Evolutionary conservation across 2,797 vertebrate species (phyloP).

Genomic region (Scarus forsteni): DNA sequence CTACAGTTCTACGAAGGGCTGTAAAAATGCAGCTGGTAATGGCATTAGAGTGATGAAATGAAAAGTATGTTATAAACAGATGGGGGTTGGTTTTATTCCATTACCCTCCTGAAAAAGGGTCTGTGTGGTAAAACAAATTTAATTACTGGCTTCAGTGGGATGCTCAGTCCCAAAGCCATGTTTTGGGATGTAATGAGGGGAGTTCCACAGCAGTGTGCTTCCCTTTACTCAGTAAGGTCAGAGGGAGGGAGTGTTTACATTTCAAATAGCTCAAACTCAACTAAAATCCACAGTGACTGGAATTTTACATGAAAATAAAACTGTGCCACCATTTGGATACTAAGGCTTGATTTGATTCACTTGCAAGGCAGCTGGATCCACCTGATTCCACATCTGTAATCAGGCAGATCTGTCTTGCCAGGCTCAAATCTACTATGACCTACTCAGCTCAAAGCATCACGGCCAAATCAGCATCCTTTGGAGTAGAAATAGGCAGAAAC

Average conservation of each 20-base stretch:
- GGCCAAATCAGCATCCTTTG: too few relatives aligned
- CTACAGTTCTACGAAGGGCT: neutral
- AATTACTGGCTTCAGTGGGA: slow-evolving; percentile 36
- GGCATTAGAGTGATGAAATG: slow-evolving; percentile 7
- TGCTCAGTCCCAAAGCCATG: slow-evolving; percentile 21
- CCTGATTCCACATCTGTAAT: too few relatives aligned
- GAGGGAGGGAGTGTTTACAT: neutral
- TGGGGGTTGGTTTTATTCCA: slow-evolving; percentile 44
- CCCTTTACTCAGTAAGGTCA: slow-evolving; percentile 17
- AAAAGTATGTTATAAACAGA: slow-evolving; percentile 22
- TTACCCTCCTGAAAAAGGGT: slow-evolving; percentile 40
- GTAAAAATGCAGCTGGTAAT: slow-evolving; percentile 11
- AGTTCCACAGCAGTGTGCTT: slow-evolving; percentile 8
- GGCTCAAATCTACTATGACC: too few relatives aligned
- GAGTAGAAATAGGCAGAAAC: too few relatives aligned
- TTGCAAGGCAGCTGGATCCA: too few relatives aligned
- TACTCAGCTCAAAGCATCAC: too few relatives aligned
- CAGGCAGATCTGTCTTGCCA: too few relatives aligned
- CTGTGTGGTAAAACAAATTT: slow-evolving; percentile 35
- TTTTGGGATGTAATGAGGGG: slow-evolving; percentile 15
- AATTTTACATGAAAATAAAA: too few relatives aligned
- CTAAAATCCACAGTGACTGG: too few relatives aligned
- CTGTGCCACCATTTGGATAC: too few relatives aligned
- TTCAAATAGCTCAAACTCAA: neutral
- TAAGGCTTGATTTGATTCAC: too few relatives aligned